Base-by-base conservation (phyloP, 35 echinoderm and acorn worm genomes). In the Ophiothrix spiculata region DNA sequence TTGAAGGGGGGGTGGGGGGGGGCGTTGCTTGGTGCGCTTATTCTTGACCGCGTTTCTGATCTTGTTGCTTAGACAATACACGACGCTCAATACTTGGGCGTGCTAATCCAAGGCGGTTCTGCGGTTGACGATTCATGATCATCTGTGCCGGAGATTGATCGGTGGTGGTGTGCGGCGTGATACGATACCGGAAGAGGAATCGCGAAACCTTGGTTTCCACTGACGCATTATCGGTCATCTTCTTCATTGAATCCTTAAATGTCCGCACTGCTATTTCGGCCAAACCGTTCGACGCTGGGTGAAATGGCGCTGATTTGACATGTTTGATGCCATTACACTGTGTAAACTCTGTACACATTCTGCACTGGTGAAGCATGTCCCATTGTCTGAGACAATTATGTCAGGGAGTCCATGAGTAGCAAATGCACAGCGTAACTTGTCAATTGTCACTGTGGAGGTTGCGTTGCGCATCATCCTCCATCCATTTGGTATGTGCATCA, bases 401-500 rank as follows among this genome's bases (percentile, higher is more conserved):
- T 83, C 42, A 35, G 94, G 81, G 21, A 92, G 74, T 13, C 82
- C 94, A 80, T 89, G 85, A 29, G 42, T 90, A 31, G 87, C 83
- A 75, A 93, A 93, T 35, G 81, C n/a, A n/a, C n/a, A n/a, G 34
- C 31, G 91, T 29, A 16, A 79, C 63, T 33, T 88, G 38, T 4
- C 17, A 46, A 97, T 87, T 54, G 90, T 90, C 25, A 49, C 87
- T 17, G 76, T 34, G 1, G 73, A 86, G 77, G 17, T 46, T 81
- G 31, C 37, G n/a, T 75, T 86, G 92, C 2, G 79, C 77, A 38
- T 86, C 35, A 13, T 75, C 87, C 6, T 95, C 93, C 31, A 85
- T 74, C 93, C 93, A 91, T 42, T 91, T 95, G 0, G 85, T 88
- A 29, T 95, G 81, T 16, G 90, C 90, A 39, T 96, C 90, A 1